Evolutionary conservation across 2,797 vertebrate genomes (phyloP), one percentile per base, ranked within the genome.

Genomic region (Tapirus indicus): DNA sequence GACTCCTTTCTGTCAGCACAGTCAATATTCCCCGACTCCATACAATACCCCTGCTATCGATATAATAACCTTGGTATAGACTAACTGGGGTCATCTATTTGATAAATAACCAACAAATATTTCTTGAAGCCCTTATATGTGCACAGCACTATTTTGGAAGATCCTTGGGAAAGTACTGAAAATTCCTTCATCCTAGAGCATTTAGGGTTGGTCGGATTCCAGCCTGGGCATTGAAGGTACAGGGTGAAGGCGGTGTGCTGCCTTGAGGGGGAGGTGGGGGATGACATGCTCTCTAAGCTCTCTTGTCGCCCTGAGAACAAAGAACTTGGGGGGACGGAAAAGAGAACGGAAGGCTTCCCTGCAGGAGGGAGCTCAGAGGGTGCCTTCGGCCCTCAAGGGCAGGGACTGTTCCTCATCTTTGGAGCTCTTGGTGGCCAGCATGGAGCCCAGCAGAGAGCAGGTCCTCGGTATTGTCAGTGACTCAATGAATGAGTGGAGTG

Each of bases 401-500:
- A 27, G 64, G 41, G 7, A 12, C 35, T 5, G 4, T 25, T 60
- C 27, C 64, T 89, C 29, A 7, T 49, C 58, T 32, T 18, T 3
- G 11, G 66, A 25, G 17, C 6, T 35, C 74, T 60, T 12, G 44
- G 66, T 25, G 44, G 60, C 13, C 38, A 44, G 56, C 62, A 4
- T 23, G 4, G 62, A 27, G 23, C 71, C 62, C 35, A 6, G 64
- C 13, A 7, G 58, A 6, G 47, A 77, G 52, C 71, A 38, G 29
- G 7, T 66, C n/a, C 20, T 27, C 4, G 25, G 25, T 9, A 11
- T 23, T 38, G 27, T 25, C 7, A 18, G 3, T 1, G n/a, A 58
- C 2, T 27, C 8, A 2, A 7, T 32, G 23, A 3, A 1, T 3
- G 13, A 60, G 23, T 1, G 14, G 41, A 13, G 10, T 8, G 20